phyloP scores from a whole-genome alignment of 2,797 vertebrate genomes.

The Enoplosus armatus region DNA sequence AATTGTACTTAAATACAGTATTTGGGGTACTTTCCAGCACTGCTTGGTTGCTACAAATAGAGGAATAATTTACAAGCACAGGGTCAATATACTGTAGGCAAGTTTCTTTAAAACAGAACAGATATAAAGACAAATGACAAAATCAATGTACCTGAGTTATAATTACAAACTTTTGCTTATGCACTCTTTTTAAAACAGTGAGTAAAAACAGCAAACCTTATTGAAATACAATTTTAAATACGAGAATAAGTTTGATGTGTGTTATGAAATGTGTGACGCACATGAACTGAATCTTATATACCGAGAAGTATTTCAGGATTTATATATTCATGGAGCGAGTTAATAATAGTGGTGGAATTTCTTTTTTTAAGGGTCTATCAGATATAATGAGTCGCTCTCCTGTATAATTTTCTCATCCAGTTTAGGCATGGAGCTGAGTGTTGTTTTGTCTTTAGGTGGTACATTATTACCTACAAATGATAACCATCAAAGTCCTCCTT shows the following conservation, averaged over 20 bases:
- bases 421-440: slow-evolving; percentile 67
- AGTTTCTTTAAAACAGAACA: not conserved
- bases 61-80: not conserved
- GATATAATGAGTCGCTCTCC: slow-evolving; percentile 71
- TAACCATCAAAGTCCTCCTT: slow-evolving; percentile 74
- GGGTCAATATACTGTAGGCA: not conserved
- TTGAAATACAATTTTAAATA: slow-evolving; percentile 27
- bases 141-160: not conserved
- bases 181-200: not conserved
- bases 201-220: slow-evolving; percentile 25
- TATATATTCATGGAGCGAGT: slow-evolving; percentile 49
- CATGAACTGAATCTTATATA: slow-evolving; percentile 26
- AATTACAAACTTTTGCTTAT: not conserved
- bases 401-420: slow-evolving; percentile 78
- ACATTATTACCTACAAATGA: slow-evolving; percentile 81
- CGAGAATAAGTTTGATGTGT: slow-evolving; percentile 15
- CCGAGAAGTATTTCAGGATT: slow-evolving; percentile 35
- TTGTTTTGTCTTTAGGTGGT: slow-evolving; percentile 82
- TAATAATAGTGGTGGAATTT: slow-evolving; percentile 63
- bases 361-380: slow-evolving; percentile 50
- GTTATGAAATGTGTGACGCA: slow-evolving; percentile 33
- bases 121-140: not conserved
- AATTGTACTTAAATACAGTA: not conserved
- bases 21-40: not conserved
- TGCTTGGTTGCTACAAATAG: not conserved